A percentile compares a stretch with the other conserved stretches of the same genome.
These are phyloP conservation scores for Bubo bubo DNA, from an alignment of 2,113 vertebrate species.

Conservation along the genomic window DNA sequence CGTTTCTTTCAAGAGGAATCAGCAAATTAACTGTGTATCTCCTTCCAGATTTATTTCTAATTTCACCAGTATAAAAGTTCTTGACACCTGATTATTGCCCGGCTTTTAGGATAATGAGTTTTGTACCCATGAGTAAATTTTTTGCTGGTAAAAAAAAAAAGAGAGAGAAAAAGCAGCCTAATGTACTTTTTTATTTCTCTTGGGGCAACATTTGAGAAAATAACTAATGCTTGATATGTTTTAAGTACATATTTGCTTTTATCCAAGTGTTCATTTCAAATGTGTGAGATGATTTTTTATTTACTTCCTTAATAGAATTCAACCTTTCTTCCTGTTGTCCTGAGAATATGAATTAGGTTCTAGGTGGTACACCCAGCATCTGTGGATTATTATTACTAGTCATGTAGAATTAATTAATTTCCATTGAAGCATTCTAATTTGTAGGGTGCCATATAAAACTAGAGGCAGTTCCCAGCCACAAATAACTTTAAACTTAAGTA, in stretches of 20 bases:
- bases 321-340: not conserved
- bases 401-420: not conserved
- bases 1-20: not conserved
- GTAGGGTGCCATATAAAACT: not conserved
- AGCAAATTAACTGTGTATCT: not conserved
- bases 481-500: not conserved
- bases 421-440: not conserved
- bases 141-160: not conserved
- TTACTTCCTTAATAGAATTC: not conserved
- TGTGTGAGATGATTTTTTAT: not conserved
- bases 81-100: not conserved
- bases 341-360: not conserved
- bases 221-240: not conserved
- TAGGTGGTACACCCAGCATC: not conserved
- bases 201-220: not conserved
- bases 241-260: not conserved
- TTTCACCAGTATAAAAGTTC: not conserved
- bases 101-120: not conserved
- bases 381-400: not conserved
- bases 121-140: not conserved
- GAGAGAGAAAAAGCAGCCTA: not conserved
- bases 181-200: not conserved
- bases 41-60: not conserved
- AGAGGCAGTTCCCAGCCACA: not conserved
- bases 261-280: not conserved